Evolutionary conservation across 2,888 invertebrate species (phyloP), one percentile per base, ranked within the genome.

Genomic region (Tiliacea citrago): DNA sequence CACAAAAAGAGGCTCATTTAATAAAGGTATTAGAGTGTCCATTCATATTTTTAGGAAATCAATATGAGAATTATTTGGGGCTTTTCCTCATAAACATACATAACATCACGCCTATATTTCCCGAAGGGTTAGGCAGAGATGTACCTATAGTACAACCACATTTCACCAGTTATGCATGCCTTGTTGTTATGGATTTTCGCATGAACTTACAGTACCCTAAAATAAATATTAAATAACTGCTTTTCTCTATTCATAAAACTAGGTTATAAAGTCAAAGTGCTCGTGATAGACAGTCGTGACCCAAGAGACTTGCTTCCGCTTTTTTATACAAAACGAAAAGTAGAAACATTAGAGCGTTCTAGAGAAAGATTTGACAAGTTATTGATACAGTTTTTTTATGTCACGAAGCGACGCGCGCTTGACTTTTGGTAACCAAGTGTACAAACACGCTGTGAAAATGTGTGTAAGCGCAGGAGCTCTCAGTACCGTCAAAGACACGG

Each of bases 251-350:
- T 65, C 60, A 61, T 53, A 55, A 53, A 81, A 84, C 57, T 84
- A 73, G 84, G 81, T 73, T 73, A 61, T 1, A 9, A 3, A 51
- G 39, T 73, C 66, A 63, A 78, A 65, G 68, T 49, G 18, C 45
- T 79, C 80, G 80, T 81, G 80, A 84, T 39, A 18, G 29, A 16
- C 18, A 7, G 12, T 73, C 80, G 73, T 81, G 80, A 81, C 57
- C 35, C 13, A 0, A 7, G 39, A 12, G 13, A 1, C 53, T 62
- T 29, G 51, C 49, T 81, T 81, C 80, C 80, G 84, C 68, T 66
- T 61, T 24, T 72, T 51, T 45, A 45, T 29, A 68, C 21, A 60
- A 79, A 68, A 55, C 13, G 8, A 29, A 57, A 13, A 13, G n/a
- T 2, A 16, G 4, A 42, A 77, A 63, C 21, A 51, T 61, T 45